These are phyloP conservation scores for Leptoclinus maculatus DNA, from an alignment of 2,797 vertebrate genomes.

Conservation along the genomic window DNA sequence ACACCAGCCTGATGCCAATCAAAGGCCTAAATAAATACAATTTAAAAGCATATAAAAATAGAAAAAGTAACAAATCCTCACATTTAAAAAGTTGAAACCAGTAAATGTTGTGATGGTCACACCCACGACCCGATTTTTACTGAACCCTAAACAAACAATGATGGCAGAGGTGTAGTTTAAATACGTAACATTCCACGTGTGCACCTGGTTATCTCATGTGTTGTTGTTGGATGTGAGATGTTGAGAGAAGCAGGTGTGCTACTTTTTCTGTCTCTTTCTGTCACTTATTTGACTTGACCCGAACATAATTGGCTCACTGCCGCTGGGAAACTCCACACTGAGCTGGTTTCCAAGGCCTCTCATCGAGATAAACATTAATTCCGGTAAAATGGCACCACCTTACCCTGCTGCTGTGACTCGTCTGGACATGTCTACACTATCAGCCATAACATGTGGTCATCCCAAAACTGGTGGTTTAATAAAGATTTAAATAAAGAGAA, in stretches of 20 bases:
- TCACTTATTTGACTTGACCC: constrained; percentile 37
- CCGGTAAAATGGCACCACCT: constrained; percentile 44
- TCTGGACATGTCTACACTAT: constrained; percentile 21
- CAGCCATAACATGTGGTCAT: neutral
- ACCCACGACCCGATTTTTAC: neutral
- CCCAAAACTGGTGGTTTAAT: neutral
- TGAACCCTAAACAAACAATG: neutral
- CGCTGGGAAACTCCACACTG: constrained; percentile 72
- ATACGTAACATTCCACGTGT: neutral
- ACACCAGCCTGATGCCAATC: no score
- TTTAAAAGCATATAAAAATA: neutral
- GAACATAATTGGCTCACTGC: constrained; percentile 17
- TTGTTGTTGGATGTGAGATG: neutral
- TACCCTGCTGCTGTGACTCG: constrained; percentile 5
- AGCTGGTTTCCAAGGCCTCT: constrained; percentile 37
- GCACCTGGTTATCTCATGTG: neutral
- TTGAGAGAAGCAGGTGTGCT: constrained; percentile 39
- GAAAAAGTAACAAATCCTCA: neutral
- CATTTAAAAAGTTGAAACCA: neutral
- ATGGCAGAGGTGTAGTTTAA: neutral
- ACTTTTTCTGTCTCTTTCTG: neutral
- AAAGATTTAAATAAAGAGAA: neutral
- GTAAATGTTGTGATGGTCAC: neutral
- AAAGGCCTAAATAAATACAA: neutral
- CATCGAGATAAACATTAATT: constrained; percentile 29